Percentiles rank a stretch among this genome's conserved stretches.
Evolutionary conservation across 2,113 vertebrate species (phyloP).

Genomic region (Melanerpes aurifrons): DNA sequence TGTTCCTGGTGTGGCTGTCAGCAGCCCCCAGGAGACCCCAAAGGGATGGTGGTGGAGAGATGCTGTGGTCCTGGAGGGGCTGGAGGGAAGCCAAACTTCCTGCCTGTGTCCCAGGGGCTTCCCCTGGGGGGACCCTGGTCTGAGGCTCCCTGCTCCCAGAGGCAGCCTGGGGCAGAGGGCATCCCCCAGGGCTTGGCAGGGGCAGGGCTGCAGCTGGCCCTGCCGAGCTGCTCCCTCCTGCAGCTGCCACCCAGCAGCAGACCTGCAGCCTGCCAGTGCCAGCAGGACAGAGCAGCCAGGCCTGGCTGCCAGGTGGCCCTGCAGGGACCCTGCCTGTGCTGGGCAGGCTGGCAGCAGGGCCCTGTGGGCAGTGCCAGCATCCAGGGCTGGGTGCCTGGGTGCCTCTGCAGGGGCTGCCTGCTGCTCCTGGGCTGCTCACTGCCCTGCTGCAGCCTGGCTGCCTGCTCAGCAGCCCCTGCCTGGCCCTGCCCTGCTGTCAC

Average conservation of each 20-base stretch:
- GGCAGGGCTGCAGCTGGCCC: not conserved
- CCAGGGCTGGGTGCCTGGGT: fast-evolving
- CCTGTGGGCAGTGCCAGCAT: not conserved
- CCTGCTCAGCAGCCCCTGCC: not conserved
- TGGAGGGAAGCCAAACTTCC: not conserved
- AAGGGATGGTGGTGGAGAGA: not conserved
- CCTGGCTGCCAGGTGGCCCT: not conserved
- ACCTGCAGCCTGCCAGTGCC: not conserved
- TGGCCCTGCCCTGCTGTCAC: not conserved
- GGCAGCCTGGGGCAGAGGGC: not conserved
- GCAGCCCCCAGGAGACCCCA: not conserved
- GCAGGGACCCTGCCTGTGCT: not conserved
- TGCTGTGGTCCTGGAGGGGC: not conserved
- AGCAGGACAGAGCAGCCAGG: not conserved
- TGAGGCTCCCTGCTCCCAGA: fast-evolving
- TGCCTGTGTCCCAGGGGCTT: not conserved
- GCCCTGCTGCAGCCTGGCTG: not conserved
- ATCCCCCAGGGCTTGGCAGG: not conserved
- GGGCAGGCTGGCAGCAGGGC: not conserved
- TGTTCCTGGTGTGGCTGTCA: not conserved
- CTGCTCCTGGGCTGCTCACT: fast-evolving
- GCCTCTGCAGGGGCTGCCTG: fast-evolving
- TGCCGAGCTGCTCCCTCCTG: not conserved
- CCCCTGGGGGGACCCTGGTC: not conserved
- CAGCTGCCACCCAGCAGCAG: not conserved